phyloP scores from a whole-genome alignment of 2,888 invertebrate genomes.

The Homarus gammarus region DNA sequence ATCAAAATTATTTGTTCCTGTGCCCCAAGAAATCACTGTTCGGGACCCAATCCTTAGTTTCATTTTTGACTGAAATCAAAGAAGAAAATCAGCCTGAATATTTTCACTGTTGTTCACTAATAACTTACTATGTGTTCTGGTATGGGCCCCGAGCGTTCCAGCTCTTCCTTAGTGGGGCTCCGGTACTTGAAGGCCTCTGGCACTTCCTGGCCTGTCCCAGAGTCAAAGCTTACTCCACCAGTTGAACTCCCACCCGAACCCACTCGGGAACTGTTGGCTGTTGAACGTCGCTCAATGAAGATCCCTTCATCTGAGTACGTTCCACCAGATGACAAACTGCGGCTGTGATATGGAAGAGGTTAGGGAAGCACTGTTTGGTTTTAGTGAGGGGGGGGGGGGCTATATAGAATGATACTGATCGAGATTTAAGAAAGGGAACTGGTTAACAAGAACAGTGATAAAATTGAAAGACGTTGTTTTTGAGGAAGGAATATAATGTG shows the following conservation, averaged over 20 bases:
- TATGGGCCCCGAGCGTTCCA: conserved; percentile 70
- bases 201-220: conserved; percentile 50
- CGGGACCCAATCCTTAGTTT: not conserved
- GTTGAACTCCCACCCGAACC: conserved; percentile 42
- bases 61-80: not conserved
- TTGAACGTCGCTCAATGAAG: conserved; percentile 68
- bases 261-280: conserved; percentile 30
- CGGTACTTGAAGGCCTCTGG: conserved; percentile 66
- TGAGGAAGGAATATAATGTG: too few species aligned
- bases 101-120: not conserved
- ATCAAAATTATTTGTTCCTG: not conserved
- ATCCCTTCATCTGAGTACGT: conserved; percentile 68
- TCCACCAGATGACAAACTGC: conserved; percentile 65
- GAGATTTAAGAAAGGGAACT: too few species aligned
- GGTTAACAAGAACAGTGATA: too few species aligned
- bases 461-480: too few species aligned
- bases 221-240: conserved; percentile 51
- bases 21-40: not conserved
- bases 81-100: not conserved
- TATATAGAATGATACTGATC: too few species aligned
- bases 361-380: not conserved
- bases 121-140: conserved; percentile 71
- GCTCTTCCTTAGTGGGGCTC: conserved; percentile 67
- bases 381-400: not conserved
- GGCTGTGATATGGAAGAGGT: not conserved